phyloP scores from a whole-genome alignment of 2,113 vertebrate genomes.

The Trichechus manatus region DNA sequence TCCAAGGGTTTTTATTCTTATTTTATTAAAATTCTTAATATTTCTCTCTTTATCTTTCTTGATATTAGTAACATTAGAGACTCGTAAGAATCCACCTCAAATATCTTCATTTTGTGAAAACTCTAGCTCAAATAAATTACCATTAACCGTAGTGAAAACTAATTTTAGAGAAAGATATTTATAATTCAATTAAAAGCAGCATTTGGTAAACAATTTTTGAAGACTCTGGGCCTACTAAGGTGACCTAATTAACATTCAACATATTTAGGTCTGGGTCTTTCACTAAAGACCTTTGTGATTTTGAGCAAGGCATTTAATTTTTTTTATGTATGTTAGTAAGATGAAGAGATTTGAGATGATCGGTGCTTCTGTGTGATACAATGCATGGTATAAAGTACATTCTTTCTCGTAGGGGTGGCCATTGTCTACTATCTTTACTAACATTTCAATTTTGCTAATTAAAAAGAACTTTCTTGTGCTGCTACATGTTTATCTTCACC shows the following conservation, averaged over 20 bases:
- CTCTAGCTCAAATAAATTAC: too few species aligned
- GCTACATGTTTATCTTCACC: not conserved
- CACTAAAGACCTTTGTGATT: not conserved
- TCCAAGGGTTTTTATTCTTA: not conserved
- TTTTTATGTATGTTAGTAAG: not conserved
- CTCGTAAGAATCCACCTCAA: too few species aligned
- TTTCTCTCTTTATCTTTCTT: not conserved
- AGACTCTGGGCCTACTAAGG: not conserved
- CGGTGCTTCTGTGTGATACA: not conserved
- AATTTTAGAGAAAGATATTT: too few species aligned
- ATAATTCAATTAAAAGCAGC: not conserved
- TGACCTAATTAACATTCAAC: not conserved
- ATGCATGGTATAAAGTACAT: not conserved
- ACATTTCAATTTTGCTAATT: not conserved
- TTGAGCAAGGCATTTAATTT: not conserved
- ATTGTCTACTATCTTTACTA: not conserved
- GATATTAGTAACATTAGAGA: too few species aligned
- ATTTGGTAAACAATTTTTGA: not conserved
- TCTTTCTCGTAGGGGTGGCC: not conserved
- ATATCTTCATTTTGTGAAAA: too few species aligned
- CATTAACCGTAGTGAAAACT: too few species aligned
- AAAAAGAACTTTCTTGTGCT: not conserved
- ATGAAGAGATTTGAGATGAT: not conserved
- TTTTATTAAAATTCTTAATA: not conserved
- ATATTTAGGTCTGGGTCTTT: not conserved